phyloP scores from a whole-genome alignment of 1,140 invertebrate species.

The Aleiodes sp. region DNA sequence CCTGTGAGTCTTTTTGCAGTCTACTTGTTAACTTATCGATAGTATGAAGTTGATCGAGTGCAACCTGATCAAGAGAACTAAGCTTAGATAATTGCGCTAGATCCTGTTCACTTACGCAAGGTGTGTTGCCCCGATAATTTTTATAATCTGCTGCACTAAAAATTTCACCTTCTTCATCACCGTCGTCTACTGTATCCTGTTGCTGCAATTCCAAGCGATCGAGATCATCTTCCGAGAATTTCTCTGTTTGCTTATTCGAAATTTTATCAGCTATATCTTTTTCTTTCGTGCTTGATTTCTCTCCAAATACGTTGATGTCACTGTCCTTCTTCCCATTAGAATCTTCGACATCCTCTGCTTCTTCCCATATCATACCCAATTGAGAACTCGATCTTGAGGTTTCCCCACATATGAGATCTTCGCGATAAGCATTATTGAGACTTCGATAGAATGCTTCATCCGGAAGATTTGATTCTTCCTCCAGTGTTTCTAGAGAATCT shows the following conservation, averaged over 20 bases:
- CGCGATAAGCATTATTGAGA: conserved; percentile 86
- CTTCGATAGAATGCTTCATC: conserved; percentile 90
- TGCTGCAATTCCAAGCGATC: conserved; percentile 43
- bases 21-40: conserved; percentile 79
- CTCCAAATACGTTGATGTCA: conserved; percentile 58
- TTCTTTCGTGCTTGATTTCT: conserved; percentile 59
- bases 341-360: conserved; percentile 66
- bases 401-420: conserved; percentile 77
- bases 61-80: conserved; percentile 79
- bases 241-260: not conserved
- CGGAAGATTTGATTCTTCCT: conserved; percentile 69
- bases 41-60: conserved; percentile 80
- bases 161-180: conserved; percentile 71
- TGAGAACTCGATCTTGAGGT: conserved; percentile 73
- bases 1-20: conserved; percentile 81
- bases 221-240: conserved; percentile 55
- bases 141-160: conserved; percentile 83
- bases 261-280: conserved; percentile 37
- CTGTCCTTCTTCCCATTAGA: conserved; percentile 57
- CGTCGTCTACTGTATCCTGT: conserved; percentile 51
- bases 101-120: conserved; percentile 81
- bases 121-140: conserved; percentile 78
- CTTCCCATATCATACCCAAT: conserved; percentile 85
- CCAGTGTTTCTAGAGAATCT: conserved; percentile 62
- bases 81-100: conserved; percentile 78